Base-by-base conservation (phyloP, 37 sponge, comb jelly and placozoan species). In the Halichondria panicea region DNA sequence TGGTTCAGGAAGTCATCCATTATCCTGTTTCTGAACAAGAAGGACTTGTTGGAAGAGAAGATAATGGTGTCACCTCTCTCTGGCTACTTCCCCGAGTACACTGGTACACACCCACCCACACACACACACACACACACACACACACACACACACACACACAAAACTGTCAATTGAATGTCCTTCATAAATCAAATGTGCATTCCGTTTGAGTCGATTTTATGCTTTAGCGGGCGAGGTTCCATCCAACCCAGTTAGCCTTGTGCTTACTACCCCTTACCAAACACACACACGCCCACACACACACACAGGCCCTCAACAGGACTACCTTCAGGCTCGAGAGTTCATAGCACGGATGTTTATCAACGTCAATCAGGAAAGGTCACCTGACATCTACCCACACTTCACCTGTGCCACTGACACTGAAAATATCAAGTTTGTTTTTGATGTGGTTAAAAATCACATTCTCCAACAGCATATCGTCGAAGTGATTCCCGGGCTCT, bases 401-500 rank as follows among this genome's bases (percentile, higher is more conserved):
- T 94, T 86, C 74, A 97, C 98, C n/a, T 91, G 92, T 40, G 98
- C 98, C 46, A 97, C 98, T 0, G 98, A 97, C 74, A 97, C 98
- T 36, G 91, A 97, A 45, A 94, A 94, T 72, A 97, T 97, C n/a
- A 84, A 89, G 61, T 87, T 89, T 68, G 90, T 97, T 19, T 97
- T 97, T 83, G 92, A 89, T 2, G 91, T 84, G 27, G 98, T 97
- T 22, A 71, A 77, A 45, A 82, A 84, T 48, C 83, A 81, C 43
- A 86, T 91, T 36, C 60, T 91, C 13, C 83, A 91, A 24, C 63
- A 72, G 28, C 82, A 85, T 70, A 78, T 91, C 24, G 50, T 32
- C 0, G 72, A 77, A 25, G 77, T 84, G 21, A 76, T 84, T 4
- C 85, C 85, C 59, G 86, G 86, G 3, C 65, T 85, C 4, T 85